A percentile compares a stretch with the other conserved stretches of the same genome.
Conservation (phyloP, 2,888 invertebrate species). For the Eudemis profundana region DNA sequence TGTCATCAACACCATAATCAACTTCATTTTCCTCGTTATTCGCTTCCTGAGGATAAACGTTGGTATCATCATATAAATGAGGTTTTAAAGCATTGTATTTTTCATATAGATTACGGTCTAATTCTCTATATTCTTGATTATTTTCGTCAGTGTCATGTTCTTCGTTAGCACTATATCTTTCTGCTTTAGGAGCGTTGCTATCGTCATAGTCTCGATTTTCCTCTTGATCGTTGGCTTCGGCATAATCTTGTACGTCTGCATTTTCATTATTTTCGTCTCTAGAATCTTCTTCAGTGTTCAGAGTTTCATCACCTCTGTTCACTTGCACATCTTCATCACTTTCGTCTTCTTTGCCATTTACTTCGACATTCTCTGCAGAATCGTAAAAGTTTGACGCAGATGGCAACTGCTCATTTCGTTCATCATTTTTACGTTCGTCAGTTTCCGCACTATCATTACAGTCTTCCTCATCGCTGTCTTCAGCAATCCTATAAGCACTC, state of each 20-base stretch:
- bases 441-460: constrained; percentile 58
- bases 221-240: constrained; percentile 50
- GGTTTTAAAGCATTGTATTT: constrained; percentile 60
- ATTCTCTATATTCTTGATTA: constrained; percentile 45
- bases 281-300: constrained; percentile 25
- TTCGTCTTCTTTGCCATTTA: constrained; percentile 43
- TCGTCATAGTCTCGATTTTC: constrained; percentile 49
- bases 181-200: constrained; percentile 38
- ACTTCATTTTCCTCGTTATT: constrained; percentile 51
- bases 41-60: constrained; percentile 59
- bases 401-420: constrained; percentile 31
- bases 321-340: constrained; percentile 40
- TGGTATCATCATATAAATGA: constrained; percentile 57
- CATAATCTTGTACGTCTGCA: constrained; percentile 48
- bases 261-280: constrained; percentile 17
- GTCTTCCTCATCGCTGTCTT: constrained; percentile 54
- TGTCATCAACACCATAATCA: constrained; percentile 48
- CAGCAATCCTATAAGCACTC: constrained; percentile 48
- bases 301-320: constrained; percentile 14
- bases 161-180: constrained; percentile 47
- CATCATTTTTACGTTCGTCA: constrained; percentile 45
- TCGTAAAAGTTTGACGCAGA: constrained; percentile 40
- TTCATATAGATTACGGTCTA: constrained; percentile 55
- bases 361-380: constrained; percentile 43
- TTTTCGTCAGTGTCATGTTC: constrained; percentile 46